Percentiles rank a stretch among this genome's conserved stretches.
phyloP scores from a whole-genome alignment of 2,113 vertebrate genomes.

The Morone chrysops region DNA sequence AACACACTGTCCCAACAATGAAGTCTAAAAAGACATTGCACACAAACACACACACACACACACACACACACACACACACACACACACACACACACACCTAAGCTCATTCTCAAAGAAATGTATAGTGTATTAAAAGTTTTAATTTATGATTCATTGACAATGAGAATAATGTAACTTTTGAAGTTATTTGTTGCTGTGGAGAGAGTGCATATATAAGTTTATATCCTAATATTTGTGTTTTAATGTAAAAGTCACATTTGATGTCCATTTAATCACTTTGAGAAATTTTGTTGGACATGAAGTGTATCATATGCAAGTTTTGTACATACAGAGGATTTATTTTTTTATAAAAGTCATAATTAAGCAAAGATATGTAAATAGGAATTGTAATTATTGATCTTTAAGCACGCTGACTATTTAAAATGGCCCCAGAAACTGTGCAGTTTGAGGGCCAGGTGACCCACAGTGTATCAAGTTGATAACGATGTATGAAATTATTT shows the following conservation, averaged over 20 bases:
- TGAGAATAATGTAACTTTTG: constrained; percentile 59
- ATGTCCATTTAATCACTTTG: constrained; percentile 72
- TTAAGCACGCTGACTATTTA: constrained; percentile 84
- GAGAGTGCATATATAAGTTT: constrained; percentile 54
- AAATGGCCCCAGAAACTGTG: constrained; percentile 66
- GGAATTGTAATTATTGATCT: constrained; percentile 77
- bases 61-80: not conserved
- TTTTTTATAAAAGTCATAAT: constrained; percentile 80
- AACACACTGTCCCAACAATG: constrained; percentile 83
- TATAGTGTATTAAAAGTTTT: constrained; percentile 60
- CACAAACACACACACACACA: not conserved
- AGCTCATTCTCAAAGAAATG: constrained; percentile 57
- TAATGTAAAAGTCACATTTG: constrained; percentile 70
- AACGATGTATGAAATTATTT: constrained; percentile 71
- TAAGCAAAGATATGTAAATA: constrained; percentile 74
- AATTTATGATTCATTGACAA: constrained; percentile 68
- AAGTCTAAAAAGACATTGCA: constrained; percentile 60
- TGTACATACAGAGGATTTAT: constrained; percentile 86
- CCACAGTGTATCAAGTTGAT: constrained; percentile 76
- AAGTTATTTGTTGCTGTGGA: constrained; percentile 51
- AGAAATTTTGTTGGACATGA: constrained; percentile 68
- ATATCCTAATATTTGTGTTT: constrained; percentile 72
- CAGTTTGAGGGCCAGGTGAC: constrained; percentile 53
- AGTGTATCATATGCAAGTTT: constrained; percentile 84
- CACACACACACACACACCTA: constrained; percentile 11